These are phyloP conservation scores for Argyrosomus japonicus DNA, from an alignment of 2,113 vertebrate species.

Conservation along the genomic window DNA sequence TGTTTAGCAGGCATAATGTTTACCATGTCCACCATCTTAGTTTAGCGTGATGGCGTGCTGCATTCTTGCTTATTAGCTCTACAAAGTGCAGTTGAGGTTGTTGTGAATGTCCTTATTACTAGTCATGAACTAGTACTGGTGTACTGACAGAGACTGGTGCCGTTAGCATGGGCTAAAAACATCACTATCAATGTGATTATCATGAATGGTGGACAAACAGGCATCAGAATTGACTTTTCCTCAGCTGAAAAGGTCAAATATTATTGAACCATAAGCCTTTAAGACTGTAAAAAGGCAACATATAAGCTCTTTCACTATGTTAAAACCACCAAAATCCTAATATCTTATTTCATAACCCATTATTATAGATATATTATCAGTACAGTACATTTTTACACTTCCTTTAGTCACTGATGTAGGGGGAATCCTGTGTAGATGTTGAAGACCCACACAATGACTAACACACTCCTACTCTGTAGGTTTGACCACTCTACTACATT, in stretches of 20 bases:
- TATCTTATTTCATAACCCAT: not conserved
- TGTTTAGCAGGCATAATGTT: not conserved
- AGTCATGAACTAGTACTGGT: not conserved
- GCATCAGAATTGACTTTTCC: too few species aligned
- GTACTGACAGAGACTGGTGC: too few species aligned
- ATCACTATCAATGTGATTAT: too few species aligned
- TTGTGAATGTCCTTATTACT: not conserved
- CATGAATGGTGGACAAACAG: too few species aligned
- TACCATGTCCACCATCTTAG: not conserved
- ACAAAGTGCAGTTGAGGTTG: not conserved
- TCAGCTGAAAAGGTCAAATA: not conserved
- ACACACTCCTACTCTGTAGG: constrained; percentile 38
- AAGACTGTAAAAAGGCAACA: not conserved
- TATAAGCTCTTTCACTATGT: not conserved
- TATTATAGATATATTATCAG: not conserved
- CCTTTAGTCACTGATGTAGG: constrained; percentile 13
- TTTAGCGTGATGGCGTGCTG: not conserved
- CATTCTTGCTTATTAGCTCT: not conserved
- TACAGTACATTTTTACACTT: not conserved
- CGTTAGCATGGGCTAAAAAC: too few species aligned
- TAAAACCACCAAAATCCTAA: not conserved
- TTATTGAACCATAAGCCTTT: not conserved
- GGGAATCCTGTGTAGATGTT: constrained; percentile 35
- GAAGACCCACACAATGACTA: constrained; percentile 49
- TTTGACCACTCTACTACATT: constrained; percentile 28